These are phyloP conservation scores for Gryllus bimaculatus DNA, from an alignment of 1,140 invertebrate genomes.

Conservation along the genomic window DNA sequence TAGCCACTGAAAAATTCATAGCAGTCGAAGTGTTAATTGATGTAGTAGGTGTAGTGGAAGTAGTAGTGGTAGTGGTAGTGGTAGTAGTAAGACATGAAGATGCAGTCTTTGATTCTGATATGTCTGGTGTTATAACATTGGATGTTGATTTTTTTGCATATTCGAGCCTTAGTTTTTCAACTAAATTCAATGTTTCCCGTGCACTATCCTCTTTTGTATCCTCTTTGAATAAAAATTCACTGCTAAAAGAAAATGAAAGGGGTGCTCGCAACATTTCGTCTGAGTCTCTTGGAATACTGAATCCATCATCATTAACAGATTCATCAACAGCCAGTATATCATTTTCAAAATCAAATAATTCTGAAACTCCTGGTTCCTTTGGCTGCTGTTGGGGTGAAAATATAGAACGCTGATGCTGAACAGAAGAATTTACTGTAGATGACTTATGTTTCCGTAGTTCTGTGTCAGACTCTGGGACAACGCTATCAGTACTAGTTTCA, in stretches of 20 bases:
- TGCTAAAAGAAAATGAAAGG: conserved; percentile 53
- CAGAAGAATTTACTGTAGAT: conserved; percentile 15
- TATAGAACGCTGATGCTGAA: conserved; percentile 48
- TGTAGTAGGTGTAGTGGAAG: too few relatives aligned
- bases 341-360: conserved; percentile 55
- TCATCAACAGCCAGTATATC: conserved; percentile 52
- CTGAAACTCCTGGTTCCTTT: conserved; percentile 48
- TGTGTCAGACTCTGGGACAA: too few relatives aligned
- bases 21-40: too few relatives aligned
- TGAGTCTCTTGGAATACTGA: conserved; percentile 47
- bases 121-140: conserved; percentile 26
- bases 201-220: conserved; percentile 69
- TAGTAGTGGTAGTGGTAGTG: too few relatives aligned
- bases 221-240: conserved; percentile 58
- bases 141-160: conserved; percentile 51
- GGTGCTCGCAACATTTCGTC: conserved; percentile 40
- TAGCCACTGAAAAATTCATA: too few relatives aligned
- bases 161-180: conserved; percentile 63
- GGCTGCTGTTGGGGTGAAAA: conserved; percentile 55
- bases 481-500: too few relatives aligned
- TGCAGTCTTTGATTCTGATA: neutral
- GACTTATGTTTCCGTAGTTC: too few relatives aligned
- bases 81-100: neutral
- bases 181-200: conserved; percentile 63
- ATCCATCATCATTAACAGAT: conserved; percentile 48